Percentiles rank a stretch among this genome's conserved stretches.
Conservation (phyloP, 2,113 vertebrate genomes). For the Ochotona princeps region DNA sequence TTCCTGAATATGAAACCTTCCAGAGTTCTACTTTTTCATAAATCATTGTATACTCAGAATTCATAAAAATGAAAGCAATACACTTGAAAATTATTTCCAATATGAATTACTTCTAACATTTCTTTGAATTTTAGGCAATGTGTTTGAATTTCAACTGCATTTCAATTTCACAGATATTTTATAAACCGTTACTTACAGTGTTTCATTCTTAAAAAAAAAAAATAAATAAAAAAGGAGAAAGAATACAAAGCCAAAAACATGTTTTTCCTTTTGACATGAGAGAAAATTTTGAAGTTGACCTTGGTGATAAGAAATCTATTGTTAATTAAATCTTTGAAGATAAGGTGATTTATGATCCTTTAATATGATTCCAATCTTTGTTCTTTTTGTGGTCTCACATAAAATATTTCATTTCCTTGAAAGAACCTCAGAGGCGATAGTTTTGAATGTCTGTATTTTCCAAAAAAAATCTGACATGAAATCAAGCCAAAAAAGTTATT, state of each 20-base stretch:
- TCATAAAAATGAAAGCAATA: background rate
- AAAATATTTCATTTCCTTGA: constrained; percentile 64
- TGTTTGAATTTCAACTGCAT: constrained; percentile 18
- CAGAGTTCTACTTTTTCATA: background rate
- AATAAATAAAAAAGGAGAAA: constrained; percentile 30
- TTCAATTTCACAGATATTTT: constrained; percentile 51
- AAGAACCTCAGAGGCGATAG: constrained; percentile 58
- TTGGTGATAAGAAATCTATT: constrained; percentile 81
- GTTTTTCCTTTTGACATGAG: constrained; percentile 76
- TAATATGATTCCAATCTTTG: constrained; percentile 81
- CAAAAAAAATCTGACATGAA: constrained; percentile 44
- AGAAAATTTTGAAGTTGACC: constrained; percentile 78
- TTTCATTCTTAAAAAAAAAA: background rate
- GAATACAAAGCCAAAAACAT: constrained; percentile 34
- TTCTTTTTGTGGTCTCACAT: constrained; percentile 72
- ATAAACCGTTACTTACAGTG: background rate
- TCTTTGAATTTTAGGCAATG: background rate
- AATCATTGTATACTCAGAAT: background rate
- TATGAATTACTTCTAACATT: constrained; percentile 35
- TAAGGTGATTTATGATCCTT: constrained; percentile 75
- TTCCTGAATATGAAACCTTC: background rate
- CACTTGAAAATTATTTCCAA: background rate
- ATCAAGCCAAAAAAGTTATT: background rate
- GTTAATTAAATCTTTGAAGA: constrained; percentile 85
- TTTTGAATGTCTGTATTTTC: constrained; percentile 59